Percentiles rank a stretch among this genome's conserved stretches.
Evolutionary conservation across 2,888 invertebrate genomes (phyloP).

Genomic region (Omphaloscelis lunosa): DNA sequence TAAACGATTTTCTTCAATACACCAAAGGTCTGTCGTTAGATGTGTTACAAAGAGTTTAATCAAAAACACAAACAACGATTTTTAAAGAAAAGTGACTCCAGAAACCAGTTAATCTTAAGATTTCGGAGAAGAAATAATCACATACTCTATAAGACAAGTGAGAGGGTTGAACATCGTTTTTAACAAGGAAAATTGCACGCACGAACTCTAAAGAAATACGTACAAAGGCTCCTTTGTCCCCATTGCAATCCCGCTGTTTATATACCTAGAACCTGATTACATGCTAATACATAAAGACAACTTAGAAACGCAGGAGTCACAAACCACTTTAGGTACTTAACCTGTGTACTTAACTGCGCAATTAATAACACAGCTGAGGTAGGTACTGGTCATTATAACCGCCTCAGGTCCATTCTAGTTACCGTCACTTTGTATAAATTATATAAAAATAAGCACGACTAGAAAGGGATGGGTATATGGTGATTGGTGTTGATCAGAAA

Average conservation of each 20-base stretch:
- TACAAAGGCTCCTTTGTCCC: background rate
- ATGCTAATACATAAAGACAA: slow-evolving; percentile 21
- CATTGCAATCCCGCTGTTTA: slow-evolving; percentile 4
- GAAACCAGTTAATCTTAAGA: background rate
- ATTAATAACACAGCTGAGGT: slow-evolving; percentile 80
- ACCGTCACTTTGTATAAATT: slow-evolving; percentile 90
- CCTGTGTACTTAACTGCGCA: slow-evolving; percentile 69
- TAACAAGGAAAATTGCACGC: slow-evolving; percentile 6
- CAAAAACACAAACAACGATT: background rate
- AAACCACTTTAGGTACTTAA: slow-evolving; percentile 53
- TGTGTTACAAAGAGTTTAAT: background rate
- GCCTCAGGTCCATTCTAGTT: slow-evolving; percentile 88
- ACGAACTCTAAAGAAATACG: background rate
- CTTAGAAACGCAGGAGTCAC: slow-evolving; percentile 52
- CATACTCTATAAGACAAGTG: background rate
- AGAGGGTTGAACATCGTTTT: background rate
- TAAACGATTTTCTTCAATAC: background rate
- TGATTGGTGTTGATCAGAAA: slow-evolving; percentile 77
- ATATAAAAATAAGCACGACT: slow-evolving; percentile 89
- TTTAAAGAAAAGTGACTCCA: slow-evolving; percentile 1
- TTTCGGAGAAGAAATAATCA: background rate
- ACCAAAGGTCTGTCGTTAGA: background rate
- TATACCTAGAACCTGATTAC: slow-evolving; percentile 33
- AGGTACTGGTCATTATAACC: slow-evolving; percentile 86
- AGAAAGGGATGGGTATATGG: slow-evolving; percentile 81